These are phyloP conservation scores for Gymnothorax javanicus DNA, from an alignment of 2,797 vertebrate species.

Conservation along the genomic window DNA sequence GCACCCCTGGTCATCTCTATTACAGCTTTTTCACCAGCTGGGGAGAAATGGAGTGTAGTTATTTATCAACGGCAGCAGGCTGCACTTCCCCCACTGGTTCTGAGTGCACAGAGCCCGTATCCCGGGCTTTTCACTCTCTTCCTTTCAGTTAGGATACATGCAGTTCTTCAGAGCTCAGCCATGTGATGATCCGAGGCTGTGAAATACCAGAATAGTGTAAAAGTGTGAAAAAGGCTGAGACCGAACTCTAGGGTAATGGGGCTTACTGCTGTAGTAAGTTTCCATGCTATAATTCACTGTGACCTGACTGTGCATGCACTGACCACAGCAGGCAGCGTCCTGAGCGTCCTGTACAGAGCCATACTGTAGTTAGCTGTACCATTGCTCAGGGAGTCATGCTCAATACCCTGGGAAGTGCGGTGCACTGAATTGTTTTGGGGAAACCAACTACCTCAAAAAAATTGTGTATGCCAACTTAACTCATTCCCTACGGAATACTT, in stretches of 20 bases:
- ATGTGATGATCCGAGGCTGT: neutral
- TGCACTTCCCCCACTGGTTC: neutral
- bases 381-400: neutral
- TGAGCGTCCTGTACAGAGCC: neutral
- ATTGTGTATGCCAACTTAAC: too few species aligned
- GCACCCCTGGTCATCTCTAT: neutral
- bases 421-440: too few species aligned
- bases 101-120: neutral
- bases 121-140: neutral
- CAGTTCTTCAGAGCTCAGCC: neutral
- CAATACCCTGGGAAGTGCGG: too few species aligned
- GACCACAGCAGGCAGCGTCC: neutral
- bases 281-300: neutral
- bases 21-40: neutral
- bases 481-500: too few species aligned
- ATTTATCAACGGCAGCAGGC: conserved; percentile 10
- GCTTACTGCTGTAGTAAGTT: neutral
- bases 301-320: neutral
- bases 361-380: neutral
- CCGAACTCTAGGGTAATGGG: neutral
- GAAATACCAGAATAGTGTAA: neutral
- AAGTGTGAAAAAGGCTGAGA: neutral
- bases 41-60: neutral
- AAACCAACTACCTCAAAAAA: too few species aligned
- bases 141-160: neutral